phyloP scores from a whole-genome alignment of 2,113 vertebrate species.

The Channa maculata region DNA sequence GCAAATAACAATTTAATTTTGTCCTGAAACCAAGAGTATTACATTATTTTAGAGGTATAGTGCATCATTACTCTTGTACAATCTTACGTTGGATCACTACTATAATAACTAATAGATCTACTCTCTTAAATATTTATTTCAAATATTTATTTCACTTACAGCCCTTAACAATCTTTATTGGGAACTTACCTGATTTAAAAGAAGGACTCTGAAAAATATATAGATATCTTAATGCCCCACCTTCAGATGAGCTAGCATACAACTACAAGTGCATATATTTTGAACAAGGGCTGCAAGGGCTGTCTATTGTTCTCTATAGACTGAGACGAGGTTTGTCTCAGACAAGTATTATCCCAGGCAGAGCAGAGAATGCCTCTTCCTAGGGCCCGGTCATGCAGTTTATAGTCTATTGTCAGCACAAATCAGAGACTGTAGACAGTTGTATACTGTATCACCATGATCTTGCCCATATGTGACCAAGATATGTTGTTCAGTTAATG shows the following conservation, averaged over 20 bases:
- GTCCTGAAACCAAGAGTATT: not conserved
- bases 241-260: conserved; percentile 36
- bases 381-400: conserved; percentile 60
- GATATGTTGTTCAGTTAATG: conserved; percentile 7
- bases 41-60: too few relatives aligned
- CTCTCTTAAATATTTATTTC: conserved; percentile 14
- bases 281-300: conserved; percentile 26
- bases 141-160: conserved; percentile 17
- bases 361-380: conserved; percentile 47
- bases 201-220: conserved; percentile 25
- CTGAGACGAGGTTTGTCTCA: conserved; percentile 67
- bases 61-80: not conserved
- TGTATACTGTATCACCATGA: conserved; percentile 59
- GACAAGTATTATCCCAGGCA: conserved; percentile 66
- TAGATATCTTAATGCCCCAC: conserved; percentile 17
- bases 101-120: not conserved
- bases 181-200: conserved; percentile 13
- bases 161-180: conserved; percentile 19
- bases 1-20: not conserved
- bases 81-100: conserved; percentile 3
- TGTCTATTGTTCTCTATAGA: conserved; percentile 67
- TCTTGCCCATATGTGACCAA: conserved; percentile 29
- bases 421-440: conserved; percentile 62
- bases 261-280: conserved; percentile 48
- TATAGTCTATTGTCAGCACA: conserved; percentile 55